A percentile compares a stretch with the other conserved stretches of the same genome.
Conservation (phyloP, 2,797 vertebrate species). For the Pseudochirops cupreus region DNA sequence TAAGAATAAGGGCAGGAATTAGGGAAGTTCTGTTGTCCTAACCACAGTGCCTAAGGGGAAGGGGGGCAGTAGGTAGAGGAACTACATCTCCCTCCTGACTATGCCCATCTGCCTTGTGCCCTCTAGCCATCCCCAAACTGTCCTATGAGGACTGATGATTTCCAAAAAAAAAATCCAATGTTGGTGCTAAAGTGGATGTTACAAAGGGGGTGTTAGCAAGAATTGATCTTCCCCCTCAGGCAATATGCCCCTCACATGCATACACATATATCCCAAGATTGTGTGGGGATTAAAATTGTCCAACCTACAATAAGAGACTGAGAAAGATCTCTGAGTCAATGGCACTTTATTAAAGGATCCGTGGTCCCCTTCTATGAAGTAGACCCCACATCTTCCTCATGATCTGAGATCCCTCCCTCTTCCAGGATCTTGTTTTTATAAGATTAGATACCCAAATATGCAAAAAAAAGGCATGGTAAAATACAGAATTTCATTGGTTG, state of each 20-base stretch:
- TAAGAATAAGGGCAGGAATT: background rate
- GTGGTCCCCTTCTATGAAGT: too few species aligned
- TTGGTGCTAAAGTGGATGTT: background rate
- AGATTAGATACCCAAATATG: too few species aligned
- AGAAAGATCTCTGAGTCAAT: too few species aligned
- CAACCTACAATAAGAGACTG: too few species aligned
- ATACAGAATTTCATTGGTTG: too few species aligned
- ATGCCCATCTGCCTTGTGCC: background rate
- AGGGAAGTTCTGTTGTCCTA: background rate
- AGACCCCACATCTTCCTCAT: too few species aligned
- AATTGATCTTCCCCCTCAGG: background rate
- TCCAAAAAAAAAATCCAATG: background rate
- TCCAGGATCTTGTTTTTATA: too few species aligned
- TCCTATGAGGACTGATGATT: background rate
- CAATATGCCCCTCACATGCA: background rate
- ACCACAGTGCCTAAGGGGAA: background rate
- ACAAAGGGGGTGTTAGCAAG: background rate
- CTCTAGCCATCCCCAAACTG: background rate
- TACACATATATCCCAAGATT: background rate
- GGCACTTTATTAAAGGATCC: too few species aligned
- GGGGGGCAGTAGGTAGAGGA: background rate
- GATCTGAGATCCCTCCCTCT: too few species aligned
- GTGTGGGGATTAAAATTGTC: too few species aligned
- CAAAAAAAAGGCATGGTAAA: too few species aligned
- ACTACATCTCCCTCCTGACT: background rate